phyloP scores from a whole-genome alignment of 2,797 vertebrate genomes.

The Vireo griseus region DNA sequence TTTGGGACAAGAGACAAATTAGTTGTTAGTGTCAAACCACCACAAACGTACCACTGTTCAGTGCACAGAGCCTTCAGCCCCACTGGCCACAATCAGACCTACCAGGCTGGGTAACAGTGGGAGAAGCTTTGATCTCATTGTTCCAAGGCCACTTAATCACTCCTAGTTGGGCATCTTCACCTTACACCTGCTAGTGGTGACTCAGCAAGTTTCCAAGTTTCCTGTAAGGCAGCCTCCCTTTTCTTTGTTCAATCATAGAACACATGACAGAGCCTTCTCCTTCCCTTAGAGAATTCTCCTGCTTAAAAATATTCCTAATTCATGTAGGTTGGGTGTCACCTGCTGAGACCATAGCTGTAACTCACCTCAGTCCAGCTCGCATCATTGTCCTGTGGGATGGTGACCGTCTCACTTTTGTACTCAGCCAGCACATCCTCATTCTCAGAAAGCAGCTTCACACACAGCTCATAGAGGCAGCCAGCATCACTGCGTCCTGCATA shows the following conservation, averaged over 20 bases:
- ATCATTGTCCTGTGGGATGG: constrained; percentile 49
- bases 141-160: not conserved
- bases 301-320: not conserved
- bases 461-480: constrained; percentile 84
- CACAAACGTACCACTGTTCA: not conserved
- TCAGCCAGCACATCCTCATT: constrained; percentile 79
- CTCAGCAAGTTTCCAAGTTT: not conserved
- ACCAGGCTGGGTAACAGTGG: not conserved
- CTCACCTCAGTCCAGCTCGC: constrained; percentile 67
- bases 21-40: not conserved
- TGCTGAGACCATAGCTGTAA: not conserved
- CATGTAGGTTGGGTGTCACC: not conserved
- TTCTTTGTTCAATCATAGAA: not conserved
- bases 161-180: not conserved
- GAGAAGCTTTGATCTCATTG: not conserved
- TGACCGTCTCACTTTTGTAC: constrained; percentile 74
- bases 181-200: not conserved
- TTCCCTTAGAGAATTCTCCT: not conserved
- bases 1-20: constrained; percentile 42
- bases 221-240: not conserved
- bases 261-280: not conserved
- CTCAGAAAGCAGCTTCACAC: constrained; percentile 81
- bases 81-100: not conserved
- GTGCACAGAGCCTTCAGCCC: not conserved
- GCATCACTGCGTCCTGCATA: constrained; percentile 84